phyloP scores from a whole-genome alignment of 2,797 vertebrate species.

The Cyprinodon diabolis region DNA sequence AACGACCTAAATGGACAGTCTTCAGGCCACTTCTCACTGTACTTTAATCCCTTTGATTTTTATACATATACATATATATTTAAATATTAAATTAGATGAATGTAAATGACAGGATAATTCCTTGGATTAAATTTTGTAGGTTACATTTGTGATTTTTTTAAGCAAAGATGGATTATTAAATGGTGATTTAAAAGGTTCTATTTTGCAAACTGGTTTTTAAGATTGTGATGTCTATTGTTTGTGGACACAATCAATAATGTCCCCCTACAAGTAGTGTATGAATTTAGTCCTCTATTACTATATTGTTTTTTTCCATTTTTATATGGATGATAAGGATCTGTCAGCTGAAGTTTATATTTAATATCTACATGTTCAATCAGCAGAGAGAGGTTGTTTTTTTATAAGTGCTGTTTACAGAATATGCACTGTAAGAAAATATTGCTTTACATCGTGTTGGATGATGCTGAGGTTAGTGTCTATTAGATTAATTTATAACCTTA shows the following conservation, averaged over 20 bases:
- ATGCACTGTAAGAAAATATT: not conserved
- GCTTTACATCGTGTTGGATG: not conserved
- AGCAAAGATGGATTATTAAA: not conserved
- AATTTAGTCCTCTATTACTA: no score
- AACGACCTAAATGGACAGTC: conserved; percentile 5
- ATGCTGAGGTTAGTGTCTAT: not conserved
- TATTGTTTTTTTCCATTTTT: no score
- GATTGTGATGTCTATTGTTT: not conserved
- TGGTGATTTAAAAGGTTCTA: not conserved
- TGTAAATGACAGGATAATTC: not conserved
- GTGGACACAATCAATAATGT: not conserved
- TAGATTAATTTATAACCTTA: not conserved
- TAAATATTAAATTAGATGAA: not conserved
- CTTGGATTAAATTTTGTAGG: not conserved
- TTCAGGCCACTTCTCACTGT: no score
- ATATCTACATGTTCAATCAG: no score
- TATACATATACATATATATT: no score
- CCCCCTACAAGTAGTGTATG: not conserved
- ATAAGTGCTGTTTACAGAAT: no score
- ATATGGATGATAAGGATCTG: no score
- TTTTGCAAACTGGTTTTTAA: not conserved
- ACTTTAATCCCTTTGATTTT: not conserved
- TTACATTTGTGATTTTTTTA: no score
- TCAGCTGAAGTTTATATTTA: not conserved
- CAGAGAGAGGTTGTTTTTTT: no score